Evolutionary conservation across 2,888 invertebrate species (phyloP).

Genomic region (Acanthopleura granulata): DNA sequence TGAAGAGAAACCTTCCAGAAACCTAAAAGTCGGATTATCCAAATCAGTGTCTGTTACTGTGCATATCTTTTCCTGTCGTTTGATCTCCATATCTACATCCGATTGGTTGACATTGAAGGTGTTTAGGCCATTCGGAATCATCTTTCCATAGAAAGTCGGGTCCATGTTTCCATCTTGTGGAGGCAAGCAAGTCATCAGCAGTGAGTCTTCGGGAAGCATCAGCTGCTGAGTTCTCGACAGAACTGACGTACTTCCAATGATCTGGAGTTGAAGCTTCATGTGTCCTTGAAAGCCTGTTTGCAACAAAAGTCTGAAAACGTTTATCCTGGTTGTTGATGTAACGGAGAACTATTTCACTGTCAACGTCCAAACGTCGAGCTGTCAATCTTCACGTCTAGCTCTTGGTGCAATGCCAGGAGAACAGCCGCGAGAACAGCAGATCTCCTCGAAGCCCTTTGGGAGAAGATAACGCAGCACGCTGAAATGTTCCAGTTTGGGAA

Average conservation of each 20-base stretch:
- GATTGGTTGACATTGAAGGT: not conserved
- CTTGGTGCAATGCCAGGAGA: not conserved
- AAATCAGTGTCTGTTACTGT: too few species aligned
- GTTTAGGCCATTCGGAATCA: not conserved
- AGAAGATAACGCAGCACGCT: not conserved
- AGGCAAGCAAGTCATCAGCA: conserved; percentile 21
- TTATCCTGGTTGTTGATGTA: conserved; percentile 14
- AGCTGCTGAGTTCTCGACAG: too few species aligned
- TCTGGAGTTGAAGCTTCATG: not conserved
- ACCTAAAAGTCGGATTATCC: too few species aligned
- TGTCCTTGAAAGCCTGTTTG: conserved; percentile 26
- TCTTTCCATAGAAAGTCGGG: conserved; percentile 28
- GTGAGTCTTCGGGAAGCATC: conserved; percentile 29
- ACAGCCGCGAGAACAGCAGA: not conserved
- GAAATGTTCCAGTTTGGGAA: not conserved
- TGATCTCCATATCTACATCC: not conserved
- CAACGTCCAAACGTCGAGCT: conserved; percentile 26
- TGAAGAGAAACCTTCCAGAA: not conserved
- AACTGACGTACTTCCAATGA: conserved; percentile 17
- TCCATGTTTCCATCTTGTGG: conserved; percentile 27
- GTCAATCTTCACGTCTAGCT: conserved; percentile 19
- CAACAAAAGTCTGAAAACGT: conserved; percentile 25
- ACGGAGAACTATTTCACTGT: conserved; percentile 25
- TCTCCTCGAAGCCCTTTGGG: not conserved
- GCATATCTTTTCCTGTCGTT: too few species aligned